Evolutionary conservation across 2,888 invertebrate species (phyloP).

Genomic region (Drosophila buzzatii): DNA sequence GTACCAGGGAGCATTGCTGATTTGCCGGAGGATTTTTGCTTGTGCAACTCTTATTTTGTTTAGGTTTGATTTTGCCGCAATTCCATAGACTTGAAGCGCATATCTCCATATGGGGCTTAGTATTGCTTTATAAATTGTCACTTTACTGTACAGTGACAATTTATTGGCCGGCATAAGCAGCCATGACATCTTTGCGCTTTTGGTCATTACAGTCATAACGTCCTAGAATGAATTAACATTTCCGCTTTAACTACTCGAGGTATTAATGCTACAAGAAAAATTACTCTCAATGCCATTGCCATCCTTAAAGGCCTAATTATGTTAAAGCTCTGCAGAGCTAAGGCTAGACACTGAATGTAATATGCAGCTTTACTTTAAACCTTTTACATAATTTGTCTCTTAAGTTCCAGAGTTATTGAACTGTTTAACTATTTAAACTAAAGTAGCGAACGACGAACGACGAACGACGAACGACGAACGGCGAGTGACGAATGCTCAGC

Average conservation of each 20-base stretch:
- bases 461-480: background rate
- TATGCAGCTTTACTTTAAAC: background rate
- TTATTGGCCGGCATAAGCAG: too few species aligned
- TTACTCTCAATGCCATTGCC: background rate
- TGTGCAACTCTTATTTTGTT: too few species aligned
- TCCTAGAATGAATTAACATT: background rate
- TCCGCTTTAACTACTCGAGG: background rate
- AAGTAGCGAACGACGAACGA: background rate
- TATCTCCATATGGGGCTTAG: too few species aligned
- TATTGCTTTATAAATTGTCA: too few species aligned
- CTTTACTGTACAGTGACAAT: too few species aligned
- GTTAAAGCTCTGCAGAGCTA: background rate
- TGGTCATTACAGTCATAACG: too few species aligned
- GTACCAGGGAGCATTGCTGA: too few species aligned
- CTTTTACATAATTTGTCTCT: background rate
- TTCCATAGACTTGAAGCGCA: too few species aligned
- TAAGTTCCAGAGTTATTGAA: background rate
- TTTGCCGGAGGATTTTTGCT: too few species aligned
- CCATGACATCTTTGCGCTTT: too few species aligned
- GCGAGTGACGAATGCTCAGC: constrained; percentile 12
- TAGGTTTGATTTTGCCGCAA: too few species aligned
- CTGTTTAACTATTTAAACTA: background rate
- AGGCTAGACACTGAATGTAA: too few species aligned
- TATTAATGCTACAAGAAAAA: background rate
- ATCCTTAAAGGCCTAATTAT: background rate